Percentiles rank a stretch among this genome's conserved stretches.
Conservation (phyloP, 2,888 invertebrate genomes). For the Noctua fimbriata region DNA sequence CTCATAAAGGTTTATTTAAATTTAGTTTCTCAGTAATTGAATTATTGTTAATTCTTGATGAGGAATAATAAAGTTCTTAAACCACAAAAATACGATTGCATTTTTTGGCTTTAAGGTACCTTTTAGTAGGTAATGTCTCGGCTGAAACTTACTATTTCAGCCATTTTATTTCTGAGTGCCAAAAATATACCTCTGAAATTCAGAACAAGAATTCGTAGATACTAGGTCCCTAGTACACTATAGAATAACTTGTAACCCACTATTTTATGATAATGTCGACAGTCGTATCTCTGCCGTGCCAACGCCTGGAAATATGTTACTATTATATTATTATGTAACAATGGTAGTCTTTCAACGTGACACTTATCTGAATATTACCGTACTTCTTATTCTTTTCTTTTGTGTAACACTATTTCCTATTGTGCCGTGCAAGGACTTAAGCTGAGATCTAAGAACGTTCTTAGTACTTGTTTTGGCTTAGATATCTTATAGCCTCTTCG, state of each 20-base stretch:
- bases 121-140: background rate
- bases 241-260: conserved; percentile 11
- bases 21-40: too few relatives aligned
- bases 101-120: background rate
- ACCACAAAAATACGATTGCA: background rate
- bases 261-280: conserved; percentile 49
- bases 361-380: conserved; percentile 14
- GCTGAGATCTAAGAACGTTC: background rate
- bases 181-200: background rate
- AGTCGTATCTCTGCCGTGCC: conserved; percentile 9
- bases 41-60: too few relatives aligned
- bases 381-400: background rate
- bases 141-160: background rate
- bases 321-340: conserved; percentile 25
- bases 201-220: background rate
- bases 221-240: background rate
- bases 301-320: conserved; percentile 13
- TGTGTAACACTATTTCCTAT: background rate
- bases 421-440: background rate
- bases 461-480: background rate
- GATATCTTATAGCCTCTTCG: background rate
- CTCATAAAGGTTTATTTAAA: too few relatives aligned
- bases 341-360: conserved; percentile 16
- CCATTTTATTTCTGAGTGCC: background rate
- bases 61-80: too few relatives aligned